phyloP scores from a whole-genome alignment of 1,140 invertebrate species.

The Procambarus virginalis region DNA sequence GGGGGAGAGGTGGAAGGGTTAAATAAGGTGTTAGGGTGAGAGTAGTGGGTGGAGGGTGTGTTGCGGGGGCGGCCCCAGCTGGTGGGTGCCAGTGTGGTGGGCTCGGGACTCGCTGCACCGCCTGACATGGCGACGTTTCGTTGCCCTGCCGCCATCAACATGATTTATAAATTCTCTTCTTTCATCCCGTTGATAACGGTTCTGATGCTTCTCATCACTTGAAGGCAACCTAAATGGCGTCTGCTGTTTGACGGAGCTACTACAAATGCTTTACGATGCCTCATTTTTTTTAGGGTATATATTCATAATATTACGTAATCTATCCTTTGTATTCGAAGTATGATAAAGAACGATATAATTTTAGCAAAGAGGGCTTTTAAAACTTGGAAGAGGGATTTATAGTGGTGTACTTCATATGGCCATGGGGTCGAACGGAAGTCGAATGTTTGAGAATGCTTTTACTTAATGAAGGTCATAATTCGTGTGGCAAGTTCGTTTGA shows the following conservation, averaged over 20 bases:
- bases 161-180: conserved; percentile 8
- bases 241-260: too few relatives aligned
- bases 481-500: too few relatives aligned
- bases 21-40: not conserved
- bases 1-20: not conserved
- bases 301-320: conserved; percentile 39
- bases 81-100: conserved; percentile 54
- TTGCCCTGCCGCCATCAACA: conserved; percentile 32
- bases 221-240: not conserved
- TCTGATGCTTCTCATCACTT: too few relatives aligned
- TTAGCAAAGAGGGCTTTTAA: too few relatives aligned
- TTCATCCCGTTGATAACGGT: not conserved
- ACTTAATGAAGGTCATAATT: not conserved
- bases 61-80: conserved; percentile 45
- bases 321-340: conserved; percentile 31
- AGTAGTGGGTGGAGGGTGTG: conserved; percentile 11
- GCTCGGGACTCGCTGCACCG: conserved; percentile 24
- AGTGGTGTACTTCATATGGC: too few relatives aligned
- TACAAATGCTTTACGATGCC: not conserved
- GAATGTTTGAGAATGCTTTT: not conserved
- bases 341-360: not conserved
- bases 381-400: too few relatives aligned
- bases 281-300: not conserved
- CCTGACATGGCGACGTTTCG: conserved; percentile 52
- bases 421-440: not conserved